Percentiles rank a stretch among this genome's conserved stretches.
Evolutionary conservation across 2,888 invertebrate species (phyloP).

Genomic region (Octodonta nipae): DNA sequence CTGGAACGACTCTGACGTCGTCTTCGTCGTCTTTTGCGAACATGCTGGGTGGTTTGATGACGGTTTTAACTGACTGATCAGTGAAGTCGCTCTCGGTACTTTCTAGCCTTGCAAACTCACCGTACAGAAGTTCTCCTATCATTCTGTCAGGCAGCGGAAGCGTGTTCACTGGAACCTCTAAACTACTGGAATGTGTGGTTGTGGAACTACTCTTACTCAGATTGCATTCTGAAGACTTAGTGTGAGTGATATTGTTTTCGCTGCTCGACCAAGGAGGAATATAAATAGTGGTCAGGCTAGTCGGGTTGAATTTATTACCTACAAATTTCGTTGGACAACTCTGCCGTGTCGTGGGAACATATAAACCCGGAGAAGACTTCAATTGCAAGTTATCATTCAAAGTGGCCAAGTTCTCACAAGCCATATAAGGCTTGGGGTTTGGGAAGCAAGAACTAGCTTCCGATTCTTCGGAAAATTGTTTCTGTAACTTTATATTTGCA

Average conservation of each 20-base stretch:
- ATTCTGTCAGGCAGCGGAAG: conserved; percentile 41
- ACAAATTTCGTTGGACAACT: conserved; percentile 54
- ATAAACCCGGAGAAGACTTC: conserved; percentile 27
- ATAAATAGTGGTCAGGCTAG: conserved; percentile 41
- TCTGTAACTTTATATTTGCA: conserved; percentile 33
- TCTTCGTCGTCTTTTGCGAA: conserved; percentile 29
- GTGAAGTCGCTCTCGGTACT: conserved; percentile 26
- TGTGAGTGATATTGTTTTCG: conserved; percentile 28
- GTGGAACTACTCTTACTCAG: conserved; percentile 19
- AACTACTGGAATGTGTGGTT: conserved; percentile 43
- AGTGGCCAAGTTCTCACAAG: conserved; percentile 55
- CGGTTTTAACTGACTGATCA: conserved; percentile 24
- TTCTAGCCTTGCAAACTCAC: conserved; percentile 20
- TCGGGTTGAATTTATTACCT: conserved; percentile 44
- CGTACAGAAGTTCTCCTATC: conserved; percentile 42
- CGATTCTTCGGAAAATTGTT: conserved; percentile 41
- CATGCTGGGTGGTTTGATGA: conserved; percentile 45
- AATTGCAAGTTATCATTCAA: conserved; percentile 48
- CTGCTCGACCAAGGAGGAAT: conserved; percentile 40
- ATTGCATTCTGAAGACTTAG: conserved; percentile 3
- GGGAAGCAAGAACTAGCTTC: conserved; percentile 48
- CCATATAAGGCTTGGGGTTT: conserved; percentile 42
- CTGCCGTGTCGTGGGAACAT: conserved; percentile 39
- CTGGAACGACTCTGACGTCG: conserved; percentile 11
- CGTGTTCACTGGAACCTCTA: conserved; percentile 41